phyloP scores from a whole-genome alignment of 2,797 vertebrate species.

The Trachurus trachurus region DNA sequence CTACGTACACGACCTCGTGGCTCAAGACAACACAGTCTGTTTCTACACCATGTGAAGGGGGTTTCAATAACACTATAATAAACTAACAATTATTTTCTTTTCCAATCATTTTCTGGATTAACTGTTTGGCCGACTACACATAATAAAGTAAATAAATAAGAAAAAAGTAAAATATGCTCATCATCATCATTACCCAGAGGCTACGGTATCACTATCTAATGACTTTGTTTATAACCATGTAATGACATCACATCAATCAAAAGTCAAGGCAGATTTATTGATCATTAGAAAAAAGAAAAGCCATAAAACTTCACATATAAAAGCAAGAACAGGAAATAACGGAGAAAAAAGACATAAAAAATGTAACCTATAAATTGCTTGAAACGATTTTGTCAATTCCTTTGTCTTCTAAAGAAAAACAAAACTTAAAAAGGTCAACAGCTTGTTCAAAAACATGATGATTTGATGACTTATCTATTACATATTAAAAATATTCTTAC shows the following conservation, averaged over 20 bases:
- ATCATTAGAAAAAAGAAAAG: neutral
- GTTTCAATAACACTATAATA: slow-evolving; percentile 3
- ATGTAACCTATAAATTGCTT: neutral
- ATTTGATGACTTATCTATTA: neutral
- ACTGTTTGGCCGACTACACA: neutral
- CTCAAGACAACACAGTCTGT: neutral
- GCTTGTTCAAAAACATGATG: neutral
- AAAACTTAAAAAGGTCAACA: neutral
- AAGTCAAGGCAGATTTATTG: neutral
- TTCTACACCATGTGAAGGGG: slow-evolving; percentile 23
- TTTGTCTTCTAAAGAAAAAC: neutral
- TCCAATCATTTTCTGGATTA: too few relatives aligned
- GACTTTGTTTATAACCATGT: too few relatives aligned
- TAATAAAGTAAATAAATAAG: neutral
- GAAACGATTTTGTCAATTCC: neutral
- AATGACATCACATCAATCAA: too few relatives aligned
- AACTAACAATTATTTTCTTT: neutral
- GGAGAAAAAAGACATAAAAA: too few relatives aligned
- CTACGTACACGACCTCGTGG: slow-evolving; percentile 42
- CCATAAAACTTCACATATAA: neutral
- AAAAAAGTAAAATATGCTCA: neutral
- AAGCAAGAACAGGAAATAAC: neutral
- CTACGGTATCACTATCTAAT: too few relatives aligned
- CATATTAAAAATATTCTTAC: neutral
- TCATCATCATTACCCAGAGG: too few relatives aligned